Evolutionary conservation across 2,888 invertebrate genomes (phyloP), one percentile per base, ranked within the genome.

Genomic region (Ophonus ardosiacus): DNA sequence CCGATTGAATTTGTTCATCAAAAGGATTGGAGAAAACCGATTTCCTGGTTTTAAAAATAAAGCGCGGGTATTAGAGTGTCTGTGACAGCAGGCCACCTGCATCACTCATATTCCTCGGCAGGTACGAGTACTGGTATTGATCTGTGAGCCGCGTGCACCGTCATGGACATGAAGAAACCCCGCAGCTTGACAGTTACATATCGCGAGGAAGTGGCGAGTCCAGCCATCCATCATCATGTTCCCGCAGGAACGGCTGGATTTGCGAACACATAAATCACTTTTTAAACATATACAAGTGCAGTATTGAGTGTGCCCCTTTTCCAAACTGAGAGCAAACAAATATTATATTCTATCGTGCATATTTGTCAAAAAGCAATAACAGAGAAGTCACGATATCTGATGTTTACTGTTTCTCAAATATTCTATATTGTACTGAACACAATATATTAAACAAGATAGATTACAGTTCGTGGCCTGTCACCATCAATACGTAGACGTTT

Each of bases 241-340:
- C 40, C 43, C 40, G 71, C 15, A 40, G 68, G 13, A 13, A n/a
- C 38, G 76, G 10, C 43, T 17, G 21, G 40, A 31, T 78, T 57
- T 78, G 57, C 18, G 24, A 57, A 8, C 78, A 7, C 78, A 78
- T 78, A 78, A 56, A 78, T 78, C 78, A 78, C 57, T 78, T 78
- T 78, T 78, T 78, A 78, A 78, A 78, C 56, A 57, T 78, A 78
- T 78, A 78, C 78, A 78, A 78, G 78, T 78, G 31, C 68, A 68
- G n/a, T 68, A 68, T 68, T 68, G 68, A 68, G 31, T 21, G 24
- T 18, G 10, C 10, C 13, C 7, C 5, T 8, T 63, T 13, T 6
- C 31, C 1, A 31, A 31, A 1, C 3, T 5, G 31, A 31, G 5
- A 5, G 0, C 31, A 31, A 31, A 31, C 31, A 31, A 31, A 31